A percentile compares a stretch with the other conserved stretches of the same genome.
phyloP scores from a whole-genome alignment of 1,140 invertebrate genomes.

The Ostrea denselamellosa region DNA sequence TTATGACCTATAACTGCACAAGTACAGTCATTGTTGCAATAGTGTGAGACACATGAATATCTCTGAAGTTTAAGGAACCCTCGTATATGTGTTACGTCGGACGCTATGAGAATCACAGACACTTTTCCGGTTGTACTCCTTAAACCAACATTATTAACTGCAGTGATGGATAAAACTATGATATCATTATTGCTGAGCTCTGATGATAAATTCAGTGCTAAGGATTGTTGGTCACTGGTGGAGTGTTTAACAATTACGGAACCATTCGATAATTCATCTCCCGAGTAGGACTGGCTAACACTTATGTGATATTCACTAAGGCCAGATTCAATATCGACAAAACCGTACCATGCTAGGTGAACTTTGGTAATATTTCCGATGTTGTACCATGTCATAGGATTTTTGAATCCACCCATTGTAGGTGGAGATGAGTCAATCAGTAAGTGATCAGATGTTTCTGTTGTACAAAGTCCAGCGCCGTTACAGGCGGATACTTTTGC shows the following conservation, averaged over 20 bases:
- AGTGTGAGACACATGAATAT: slow-evolving; percentile 57
- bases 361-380: not conserved
- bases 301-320: slow-evolving; percentile 45
- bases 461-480: slow-evolving; percentile 58
- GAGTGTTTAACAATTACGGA: slow-evolving; percentile 12
- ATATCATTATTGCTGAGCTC: slow-evolving; percentile 43
- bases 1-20: slow-evolving; percentile 56
- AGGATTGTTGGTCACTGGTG: slow-evolving; percentile 34
- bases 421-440: slow-evolving; percentile 58
- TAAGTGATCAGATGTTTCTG: slow-evolving; percentile 34
- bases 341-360: slow-evolving; percentile 52
- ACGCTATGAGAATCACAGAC: slow-evolving; percentile 43
- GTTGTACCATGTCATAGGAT: slow-evolving; percentile 45
- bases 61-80: slow-evolving; percentile 54
- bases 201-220: slow-evolving; percentile 20
- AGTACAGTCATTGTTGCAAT: slow-evolving; percentile 59
- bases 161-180: slow-evolving; percentile 54
- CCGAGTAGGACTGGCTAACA: slow-evolving; percentile 47
- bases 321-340: slow-evolving; percentile 53
- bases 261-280: slow-evolving; percentile 48
- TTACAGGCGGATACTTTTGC: slow-evolving; percentile 57
- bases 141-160: slow-evolving; percentile 57
- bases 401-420: slow-evolving; percentile 52
- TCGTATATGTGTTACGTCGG: not conserved
- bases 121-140: slow-evolving; percentile 48